Evolutionary conservation across 2,888 invertebrate species (phyloP), one percentile per base, ranked within the genome.

Genomic region (Pterostichus niger): DNA sequence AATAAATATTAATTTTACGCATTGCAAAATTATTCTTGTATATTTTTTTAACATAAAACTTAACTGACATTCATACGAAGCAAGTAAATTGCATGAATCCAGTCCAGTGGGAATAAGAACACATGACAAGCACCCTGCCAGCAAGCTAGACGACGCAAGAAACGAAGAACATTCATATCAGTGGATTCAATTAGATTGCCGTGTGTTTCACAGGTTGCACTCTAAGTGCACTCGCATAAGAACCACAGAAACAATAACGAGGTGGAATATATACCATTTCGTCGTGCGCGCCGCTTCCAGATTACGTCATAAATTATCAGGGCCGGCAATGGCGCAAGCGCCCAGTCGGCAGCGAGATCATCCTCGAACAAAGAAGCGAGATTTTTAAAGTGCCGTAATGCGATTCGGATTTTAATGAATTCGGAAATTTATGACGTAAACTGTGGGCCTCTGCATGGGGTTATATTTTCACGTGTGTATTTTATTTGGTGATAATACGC

Each of bases 221-320:
- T 82, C 59, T 82, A 71, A 80, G 80, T 80, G 80, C 80, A 80
- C 35, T 52, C 35, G 52, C 82, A 75, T 75, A 82, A 82, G 82
- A 82, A 82, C 82, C 82, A 56, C 82, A 82, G 75, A 73, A 82
- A 82, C 82, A 82, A 82, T 82, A 82, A 82, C 82, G 81, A 82
- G 24, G 46, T 49, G 75, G 81, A 59, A 75, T 82, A 82, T 82
- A 75, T 75, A 52, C 68, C 64, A 68, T 13, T 49, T 33, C 61
- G 49, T 52, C 17, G 49, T 80, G 31, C 13, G 33, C 33, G 46
- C 40, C 17, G 59, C 46, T n/a, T 54, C 44, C 59, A 82, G 82
- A 82, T 82, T 82, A 82, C 82, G 75, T 75, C 75, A 75, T 82
- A 82, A 82, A 82, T 82, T 75, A 82, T 75, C 82, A 31, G 9